Base-by-base conservation (phyloP, 2,888 invertebrate species). In the Teleiodes luculella region DNA sequence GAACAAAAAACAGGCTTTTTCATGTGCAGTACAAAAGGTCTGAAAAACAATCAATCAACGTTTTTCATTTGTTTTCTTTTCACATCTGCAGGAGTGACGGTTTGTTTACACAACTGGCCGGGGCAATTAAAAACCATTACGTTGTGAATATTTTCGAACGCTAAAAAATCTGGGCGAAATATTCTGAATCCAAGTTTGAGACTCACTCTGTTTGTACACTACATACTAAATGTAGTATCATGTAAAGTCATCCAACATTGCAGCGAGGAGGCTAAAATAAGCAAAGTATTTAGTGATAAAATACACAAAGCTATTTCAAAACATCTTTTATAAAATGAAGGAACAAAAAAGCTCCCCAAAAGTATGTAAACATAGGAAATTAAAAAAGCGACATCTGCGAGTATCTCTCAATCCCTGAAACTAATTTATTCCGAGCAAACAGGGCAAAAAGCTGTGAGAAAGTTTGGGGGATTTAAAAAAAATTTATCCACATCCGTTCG, bases 381-480 rank as follows among this genome's bases (percentile, higher is more conserved):
- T 69, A 74, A 80, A 83, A 78, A 81, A 78, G 68, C 57, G 64
- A 73, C 86, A 85, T 78, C 78, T 84, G 83, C 68, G 63, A 62
- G 70, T 61, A 74, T 69, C 64, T 65, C 62, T 71, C 70, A 74
- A 72, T 72, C 64, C 66, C 60, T 57, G 60, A 61, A 63, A 66
- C 66, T 65, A 79, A 79, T 77, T 75, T 66, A 62, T 64, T 71
- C 72, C 75, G 77, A 78, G 83, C 80, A 80, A 74, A 75, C 72
- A 66, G 75, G 76, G 81, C 85, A 86, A 85, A 83, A 57, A 67
- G 67, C 71, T 74, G 72, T 78, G 78, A 72, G 80, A 84, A 79
- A 77, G 75, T 72, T 60, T 13, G 43, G 28, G 37, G 37, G 24
- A 28, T 37, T 48, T 48, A 14, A 37, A 49, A 49, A 49, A 69